Conservation (phyloP, 2,888 invertebrate genomes). For the Amblyteles armatorius region DNA sequence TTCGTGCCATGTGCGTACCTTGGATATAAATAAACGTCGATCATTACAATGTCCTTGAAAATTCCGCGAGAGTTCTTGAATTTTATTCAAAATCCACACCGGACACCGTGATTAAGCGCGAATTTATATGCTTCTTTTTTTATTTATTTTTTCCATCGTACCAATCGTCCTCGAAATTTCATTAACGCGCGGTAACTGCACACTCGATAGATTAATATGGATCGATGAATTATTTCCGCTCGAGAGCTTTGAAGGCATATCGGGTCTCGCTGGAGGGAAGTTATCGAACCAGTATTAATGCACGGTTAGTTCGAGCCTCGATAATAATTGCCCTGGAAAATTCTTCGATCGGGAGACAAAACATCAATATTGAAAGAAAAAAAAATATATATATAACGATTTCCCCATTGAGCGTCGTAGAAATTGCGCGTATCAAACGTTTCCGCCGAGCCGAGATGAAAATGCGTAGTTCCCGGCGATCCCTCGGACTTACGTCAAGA, state of each 20-base stretch:
- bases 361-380: neutral
- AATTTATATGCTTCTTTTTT: neutral
- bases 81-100: too few species aligned
- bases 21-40: too few species aligned
- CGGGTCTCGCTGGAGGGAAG: too few species aligned
- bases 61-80: too few species aligned
- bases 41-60: too few species aligned
- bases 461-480: conserved; percentile 20
- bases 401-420: neutral
- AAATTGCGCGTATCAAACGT: neutral
- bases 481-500: neutral
- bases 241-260: neutral
- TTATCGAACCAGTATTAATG: too few species aligned
- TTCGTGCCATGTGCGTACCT: too few species aligned
- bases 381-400: neutral
- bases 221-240: neutral
- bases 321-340: too few species aligned
- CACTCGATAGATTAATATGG: neutral
- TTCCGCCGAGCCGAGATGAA: neutral
- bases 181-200: neutral
- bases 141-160: neutral
- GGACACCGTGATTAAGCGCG: too few species aligned
- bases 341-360: too few species aligned
- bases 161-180: neutral
- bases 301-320: too few species aligned